Conservation (phyloP, 2,888 invertebrate species). For the Drosophila merina region DNA sequence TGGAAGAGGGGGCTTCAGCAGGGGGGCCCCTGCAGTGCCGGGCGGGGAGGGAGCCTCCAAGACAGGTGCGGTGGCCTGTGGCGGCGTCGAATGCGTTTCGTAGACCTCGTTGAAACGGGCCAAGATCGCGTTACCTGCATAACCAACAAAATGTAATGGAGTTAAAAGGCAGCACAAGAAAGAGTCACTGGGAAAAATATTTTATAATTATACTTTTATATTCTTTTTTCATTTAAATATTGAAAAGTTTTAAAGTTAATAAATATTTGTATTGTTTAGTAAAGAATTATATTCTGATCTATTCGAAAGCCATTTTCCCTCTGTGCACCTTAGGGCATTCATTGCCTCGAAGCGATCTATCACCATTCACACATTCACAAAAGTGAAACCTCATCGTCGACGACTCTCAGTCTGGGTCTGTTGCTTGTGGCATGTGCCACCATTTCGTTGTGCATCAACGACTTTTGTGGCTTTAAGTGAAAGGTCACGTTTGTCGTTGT, state of each 20-base stretch:
- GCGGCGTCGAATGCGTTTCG: conserved; percentile 57
- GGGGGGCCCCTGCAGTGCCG: conserved; percentile 12
- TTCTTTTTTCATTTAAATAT: neutral
- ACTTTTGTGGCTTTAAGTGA: conserved; percentile 46
- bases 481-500: conserved; percentile 45
- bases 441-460: conserved; percentile 43
- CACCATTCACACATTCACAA: conserved; percentile 28
- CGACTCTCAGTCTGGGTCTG: conserved; percentile 17
- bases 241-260: neutral
- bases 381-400: conserved; percentile 44
- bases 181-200: conserved; percentile 9
- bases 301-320: neutral
- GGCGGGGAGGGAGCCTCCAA: conserved; percentile 7
- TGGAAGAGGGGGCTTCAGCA: conserved; percentile 82
- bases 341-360: neutral
- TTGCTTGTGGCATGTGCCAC: conserved; percentile 44
- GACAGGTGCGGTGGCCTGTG: conserved; percentile 47
- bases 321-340: conserved; percentile 4
- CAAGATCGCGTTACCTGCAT: conserved; percentile 82
- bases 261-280: neutral
- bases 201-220: no score
- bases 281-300: neutral
- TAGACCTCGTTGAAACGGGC: conserved; percentile 82
- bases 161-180: conserved; percentile 12
- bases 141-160: conserved; percentile 9